Percentiles rank a stretch among this genome's conserved stretches.
These are phyloP conservation scores for Cosmopolites sordidus DNA, from an alignment of 2,888 invertebrate genomes.

Conservation along the genomic window DNA sequence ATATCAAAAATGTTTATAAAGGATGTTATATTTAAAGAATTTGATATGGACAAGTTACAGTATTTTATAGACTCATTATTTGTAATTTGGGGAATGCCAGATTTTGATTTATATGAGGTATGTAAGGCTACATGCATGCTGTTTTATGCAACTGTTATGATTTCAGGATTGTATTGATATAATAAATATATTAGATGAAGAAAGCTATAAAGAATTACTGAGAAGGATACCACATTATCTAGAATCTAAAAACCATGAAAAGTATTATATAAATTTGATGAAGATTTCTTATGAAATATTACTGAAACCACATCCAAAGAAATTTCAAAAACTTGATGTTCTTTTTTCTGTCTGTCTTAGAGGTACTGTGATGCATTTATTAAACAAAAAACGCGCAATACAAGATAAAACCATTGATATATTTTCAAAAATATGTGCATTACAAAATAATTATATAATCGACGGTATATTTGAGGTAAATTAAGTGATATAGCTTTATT, in stretches of 20 bases:
- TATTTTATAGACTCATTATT: conserved; percentile 31
- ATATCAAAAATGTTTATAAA: conserved; percentile 15
- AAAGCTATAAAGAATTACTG: conserved; percentile 31
- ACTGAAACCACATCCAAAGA: conserved; percentile 25
- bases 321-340: conserved; percentile 28
- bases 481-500: not conserved
- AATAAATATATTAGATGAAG: conserved; percentile 28
- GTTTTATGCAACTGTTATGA: conserved; percentile 1
- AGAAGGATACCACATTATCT: conserved; percentile 30
- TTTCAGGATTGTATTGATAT: conserved; percentile 32
- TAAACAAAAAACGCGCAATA: conserved; percentile 25
- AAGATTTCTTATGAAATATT: conserved; percentile 26
- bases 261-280: conserved; percentile 29
- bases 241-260: conserved; percentile 30
- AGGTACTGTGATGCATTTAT: conserved; percentile 28
- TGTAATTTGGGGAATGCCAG: conserved; percentile 24
- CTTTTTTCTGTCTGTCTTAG: conserved; percentile 28
- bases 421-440: conserved; percentile 26
- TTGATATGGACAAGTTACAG: conserved; percentile 27
- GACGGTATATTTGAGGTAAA: conserved; percentile 29
- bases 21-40: conserved; percentile 22
- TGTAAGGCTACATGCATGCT: no score
- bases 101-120: conserved; percentile 30
- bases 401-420: conserved; percentile 27
- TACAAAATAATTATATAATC: conserved; percentile 27